Evolutionary conservation across 2,113 vertebrate genomes (phyloP).

Genomic region (Apeltes quadracus): DNA sequence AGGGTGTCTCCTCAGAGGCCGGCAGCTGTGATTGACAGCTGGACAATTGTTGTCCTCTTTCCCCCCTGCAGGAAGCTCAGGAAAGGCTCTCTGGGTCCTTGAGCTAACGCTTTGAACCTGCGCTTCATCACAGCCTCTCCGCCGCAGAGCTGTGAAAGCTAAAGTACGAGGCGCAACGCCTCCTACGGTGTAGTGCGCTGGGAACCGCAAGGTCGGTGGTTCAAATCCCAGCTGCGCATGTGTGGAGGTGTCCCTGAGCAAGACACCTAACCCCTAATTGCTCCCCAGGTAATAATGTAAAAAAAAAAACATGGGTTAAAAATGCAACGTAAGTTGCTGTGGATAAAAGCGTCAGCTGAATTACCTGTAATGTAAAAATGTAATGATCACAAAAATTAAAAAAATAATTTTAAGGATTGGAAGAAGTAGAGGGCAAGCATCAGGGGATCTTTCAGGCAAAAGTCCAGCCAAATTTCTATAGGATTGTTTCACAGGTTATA

Average conservation of each 20-base stretch:
- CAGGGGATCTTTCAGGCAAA: slow-evolving; percentile 15
- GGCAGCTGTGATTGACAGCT: slow-evolving; percentile 69
- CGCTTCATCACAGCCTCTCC: slow-evolving; percentile 56
- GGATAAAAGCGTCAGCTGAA: no score
- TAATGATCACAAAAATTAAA: slow-evolving; percentile 26
- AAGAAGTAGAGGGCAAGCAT: slow-evolving; percentile 2
- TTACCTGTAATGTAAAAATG: no score
- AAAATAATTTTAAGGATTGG: slow-evolving; percentile 20
- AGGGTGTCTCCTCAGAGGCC: slow-evolving; percentile 57
- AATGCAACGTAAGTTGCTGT: slow-evolving; percentile 16
- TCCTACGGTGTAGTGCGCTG: no score
- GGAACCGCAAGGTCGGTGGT: no score
- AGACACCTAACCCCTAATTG: no score
- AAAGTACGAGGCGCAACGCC: slow-evolving; percentile 36
- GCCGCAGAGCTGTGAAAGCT: slow-evolving; percentile 25
- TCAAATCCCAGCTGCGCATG: no score
- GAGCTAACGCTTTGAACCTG: slow-evolving; percentile 63
- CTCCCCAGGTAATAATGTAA: no score
- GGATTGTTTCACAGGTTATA: slow-evolving; percentile 22
- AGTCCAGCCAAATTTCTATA: slow-evolving; percentile 8
- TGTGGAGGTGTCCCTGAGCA: no score
- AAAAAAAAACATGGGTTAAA: no score
- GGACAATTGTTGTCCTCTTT: slow-evolving; percentile 60
- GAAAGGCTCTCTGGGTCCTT: slow-evolving; percentile 35
- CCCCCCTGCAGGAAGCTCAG: slow-evolving; percentile 49